Evolutionary conservation across 2,797 vertebrate genomes (phyloP).

Genomic region (Coregonus ussuriensis): DNA sequence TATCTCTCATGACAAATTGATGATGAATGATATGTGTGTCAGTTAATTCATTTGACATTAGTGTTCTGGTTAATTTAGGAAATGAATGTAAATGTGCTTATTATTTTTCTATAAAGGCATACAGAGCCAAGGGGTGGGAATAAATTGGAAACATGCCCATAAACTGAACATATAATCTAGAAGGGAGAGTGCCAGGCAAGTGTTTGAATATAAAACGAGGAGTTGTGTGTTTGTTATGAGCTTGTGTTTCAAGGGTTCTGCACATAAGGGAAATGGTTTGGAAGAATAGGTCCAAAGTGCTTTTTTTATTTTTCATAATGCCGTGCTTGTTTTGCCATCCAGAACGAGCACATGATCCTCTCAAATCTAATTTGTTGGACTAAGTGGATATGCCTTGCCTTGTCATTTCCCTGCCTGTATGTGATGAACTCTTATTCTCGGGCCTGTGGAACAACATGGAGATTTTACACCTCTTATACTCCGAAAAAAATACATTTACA

Average conservation of each 20-base stretch:
- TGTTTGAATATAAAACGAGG: neutral
- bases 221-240: neutral
- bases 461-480: neutral
- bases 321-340: constrained; percentile 25
- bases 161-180: neutral
- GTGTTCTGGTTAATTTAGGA: too few relatives aligned
- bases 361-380: constrained; percentile 44
- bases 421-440: neutral
- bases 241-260: neutral
- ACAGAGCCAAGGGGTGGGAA: neutral
- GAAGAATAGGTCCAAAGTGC: constrained; percentile 6
- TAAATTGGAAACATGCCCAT: neutral
- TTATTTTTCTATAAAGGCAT: neutral
- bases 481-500: neutral
- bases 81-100: neutral
- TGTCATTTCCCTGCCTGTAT: constrained; percentile 26
- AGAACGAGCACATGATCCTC: constrained; percentile 57
- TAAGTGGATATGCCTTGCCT: constrained; percentile 27
- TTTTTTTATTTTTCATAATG: constrained; percentile 19
- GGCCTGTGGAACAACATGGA: neutral
- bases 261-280: constrained; percentile 8
- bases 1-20: neutral
- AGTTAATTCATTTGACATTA: neutral
- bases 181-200: neutral
- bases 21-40: neutral